Percentiles rank a stretch among this genome's conserved stretches.
Conservation (phyloP, 1,140 invertebrate genomes). For the Caenorhabditis briggsae region DNA sequence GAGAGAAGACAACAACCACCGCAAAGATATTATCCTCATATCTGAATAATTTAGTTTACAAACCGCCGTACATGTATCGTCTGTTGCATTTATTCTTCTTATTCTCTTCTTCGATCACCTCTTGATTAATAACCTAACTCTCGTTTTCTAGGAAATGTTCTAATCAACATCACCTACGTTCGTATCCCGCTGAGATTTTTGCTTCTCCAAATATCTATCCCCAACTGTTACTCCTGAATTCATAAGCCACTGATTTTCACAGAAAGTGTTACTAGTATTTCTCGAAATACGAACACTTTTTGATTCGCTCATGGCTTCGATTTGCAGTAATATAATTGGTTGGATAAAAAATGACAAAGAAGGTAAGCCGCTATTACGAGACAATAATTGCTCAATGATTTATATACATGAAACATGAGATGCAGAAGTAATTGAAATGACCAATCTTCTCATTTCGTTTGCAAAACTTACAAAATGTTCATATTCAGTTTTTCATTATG, state of each 20-base stretch:
- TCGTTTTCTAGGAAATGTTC: slow-evolving; percentile 53
- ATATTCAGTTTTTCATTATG: too few species aligned
- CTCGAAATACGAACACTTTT: slow-evolving; percentile 35
- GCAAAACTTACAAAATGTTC: not conserved
- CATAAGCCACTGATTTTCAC: not conserved
- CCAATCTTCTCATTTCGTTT: not conserved
- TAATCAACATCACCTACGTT: slow-evolving; percentile 4
- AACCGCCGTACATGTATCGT: slow-evolving; percentile 21
- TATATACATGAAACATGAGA: not conserved
- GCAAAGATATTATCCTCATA: slow-evolving; percentile 50
- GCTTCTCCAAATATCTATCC: not conserved
- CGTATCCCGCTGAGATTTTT: slow-evolving; percentile 20
- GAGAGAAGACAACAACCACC: slow-evolving; percentile 6
- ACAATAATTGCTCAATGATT: not conserved
- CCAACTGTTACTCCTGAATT: not conserved
- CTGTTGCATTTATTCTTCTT: not conserved
- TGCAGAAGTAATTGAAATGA: not conserved
- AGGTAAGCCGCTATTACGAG: slow-evolving; percentile 8
- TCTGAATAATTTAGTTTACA: slow-evolving; percentile 54
- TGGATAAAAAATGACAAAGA: slow-evolving; percentile 52
- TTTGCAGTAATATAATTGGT: slow-evolving; percentile 26
- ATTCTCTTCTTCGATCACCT: not conserved
- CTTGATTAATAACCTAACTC: slow-evolving; percentile 46
- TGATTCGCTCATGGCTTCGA: slow-evolving; percentile 28
- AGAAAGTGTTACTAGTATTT: slow-evolving; percentile 50